Evolutionary conservation across 92 coral and sea anemone species (phyloP).

Genomic region (Bergia sp.): DNA sequence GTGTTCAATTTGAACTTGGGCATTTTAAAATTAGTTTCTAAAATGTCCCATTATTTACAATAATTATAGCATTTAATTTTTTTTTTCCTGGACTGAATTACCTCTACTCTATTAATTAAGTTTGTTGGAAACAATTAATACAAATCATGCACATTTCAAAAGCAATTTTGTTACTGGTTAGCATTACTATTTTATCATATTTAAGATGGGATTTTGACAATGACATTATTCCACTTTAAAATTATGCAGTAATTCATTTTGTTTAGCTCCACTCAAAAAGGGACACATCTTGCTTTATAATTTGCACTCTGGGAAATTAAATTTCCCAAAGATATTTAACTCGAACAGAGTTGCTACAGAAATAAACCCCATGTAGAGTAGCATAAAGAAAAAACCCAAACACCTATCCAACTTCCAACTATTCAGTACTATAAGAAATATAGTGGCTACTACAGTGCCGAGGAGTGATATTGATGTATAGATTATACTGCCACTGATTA

Average conservation of each 20-base stretch:
- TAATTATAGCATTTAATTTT: too few species aligned
- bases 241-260: neutral
- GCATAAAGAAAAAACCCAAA: constrained; percentile 59
- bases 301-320: constrained; percentile 58
- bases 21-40: neutral
- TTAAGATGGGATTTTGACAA: too few species aligned
- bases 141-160: too few species aligned
- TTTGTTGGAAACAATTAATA: too few species aligned
- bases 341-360: constrained; percentile 83
- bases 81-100: too few species aligned
- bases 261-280: neutral
- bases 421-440: constrained; percentile 58
- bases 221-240: too few species aligned
- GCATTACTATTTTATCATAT: neutral
- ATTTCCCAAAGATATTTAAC: constrained; percentile 77
- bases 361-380: constrained; percentile 70
- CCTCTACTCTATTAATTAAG: too few species aligned
- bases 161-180: too few species aligned
- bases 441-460: constrained; percentile 67
- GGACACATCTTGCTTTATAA: neutral
- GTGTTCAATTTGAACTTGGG: neutral
- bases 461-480: constrained; percentile 75
- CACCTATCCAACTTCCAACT: constrained; percentile 69
- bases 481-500: constrained; percentile 72
- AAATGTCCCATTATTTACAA: neutral